Percentiles rank a stretch among this genome's conserved stretches.
These are phyloP conservation scores for Sycophaga agraensis DNA, from an alignment of 1,140 invertebrate species.

Conservation along the genomic window DNA sequence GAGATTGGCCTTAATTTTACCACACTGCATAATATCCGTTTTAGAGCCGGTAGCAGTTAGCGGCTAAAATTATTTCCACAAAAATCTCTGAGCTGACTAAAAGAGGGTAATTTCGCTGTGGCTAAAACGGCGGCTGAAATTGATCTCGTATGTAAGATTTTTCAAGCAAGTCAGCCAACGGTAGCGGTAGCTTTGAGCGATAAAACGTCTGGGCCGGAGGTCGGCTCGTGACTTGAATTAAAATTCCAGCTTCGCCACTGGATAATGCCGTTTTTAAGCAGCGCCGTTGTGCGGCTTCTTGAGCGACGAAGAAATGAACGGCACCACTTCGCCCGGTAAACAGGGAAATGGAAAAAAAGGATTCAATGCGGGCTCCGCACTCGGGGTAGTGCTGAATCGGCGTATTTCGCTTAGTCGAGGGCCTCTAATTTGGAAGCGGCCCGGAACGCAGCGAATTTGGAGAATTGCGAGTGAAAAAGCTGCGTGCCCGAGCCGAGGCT, in stretches of 20 bases:
- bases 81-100: not conserved
- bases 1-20: too few relatives aligned
- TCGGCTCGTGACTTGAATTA: constrained; percentile 26
- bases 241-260: constrained; percentile 9
- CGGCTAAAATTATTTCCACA: not conserved
- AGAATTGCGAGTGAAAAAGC: not conserved
- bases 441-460: not conserved
- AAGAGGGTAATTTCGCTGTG: not conserved
- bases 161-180: not conserved
- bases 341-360: too few relatives aligned
- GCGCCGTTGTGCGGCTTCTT: too few relatives aligned
- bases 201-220: constrained; percentile 1
- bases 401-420: not conserved
- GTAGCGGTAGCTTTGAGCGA: not conserved
- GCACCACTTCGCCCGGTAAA: not conserved
- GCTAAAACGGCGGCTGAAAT: constrained; percentile 3
- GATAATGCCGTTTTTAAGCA: constrained; percentile 8
- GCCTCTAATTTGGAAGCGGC: not conserved
- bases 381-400: constrained; percentile 2
- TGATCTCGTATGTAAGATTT: constrained; percentile 4
- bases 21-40: too few relatives aligned
- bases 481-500: too few relatives aligned
- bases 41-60: not conserved
- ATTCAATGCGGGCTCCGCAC: not conserved
- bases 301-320: too few relatives aligned